Base-by-base conservation (phyloP, 2,113 vertebrate species). In the Cacatua alba region DNA sequence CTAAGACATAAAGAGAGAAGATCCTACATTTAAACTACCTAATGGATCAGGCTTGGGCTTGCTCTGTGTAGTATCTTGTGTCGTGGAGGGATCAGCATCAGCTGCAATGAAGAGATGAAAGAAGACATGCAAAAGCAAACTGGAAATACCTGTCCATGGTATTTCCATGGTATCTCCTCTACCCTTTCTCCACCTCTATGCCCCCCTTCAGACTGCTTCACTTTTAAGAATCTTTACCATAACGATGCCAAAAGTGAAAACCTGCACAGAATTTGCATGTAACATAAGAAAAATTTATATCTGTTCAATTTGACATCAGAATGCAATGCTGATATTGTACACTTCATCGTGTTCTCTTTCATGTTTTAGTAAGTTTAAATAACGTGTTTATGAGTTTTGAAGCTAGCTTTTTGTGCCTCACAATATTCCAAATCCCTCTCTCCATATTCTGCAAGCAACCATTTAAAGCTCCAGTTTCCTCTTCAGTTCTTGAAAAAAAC, bases 21-120 rank as follows among this genome's bases (percentile, higher is more conserved):
- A 62, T n/a, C 19, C 41, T 23, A 29, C 41, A 33, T 41, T 69
- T 91, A 75, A 74, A 53, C 37, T 8, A 13, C 41, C 28, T 18
- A 16, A 8, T 43, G 29, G 8, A 26, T 55, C 23, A 31, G 20
- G 43, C 11, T 39, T 55, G 48, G n/a, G 21, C 11, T 79, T 55
- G 33, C 3, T 31, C 48, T 4, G 0, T 51, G 25, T 39, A 62
- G 46, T 41, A 39, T 43, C 23, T 65, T 3, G 0, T 8, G 24
- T 31, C 49, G 18, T 20, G 23, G 24, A 92, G 37, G n/a, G 21
- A n/a, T 82, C 67, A 80, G 59, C 44, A 94, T 23, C 39, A 82
- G 41, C 35, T 62, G 14, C 31, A 44, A 26, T 6, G 49, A 57
- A 57, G 7, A 31, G 29, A 52, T 68, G 44, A 72, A 81, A 37